phyloP scores from a whole-genome alignment of 2,797 vertebrate species.

The Coregonus sp. region DNA sequence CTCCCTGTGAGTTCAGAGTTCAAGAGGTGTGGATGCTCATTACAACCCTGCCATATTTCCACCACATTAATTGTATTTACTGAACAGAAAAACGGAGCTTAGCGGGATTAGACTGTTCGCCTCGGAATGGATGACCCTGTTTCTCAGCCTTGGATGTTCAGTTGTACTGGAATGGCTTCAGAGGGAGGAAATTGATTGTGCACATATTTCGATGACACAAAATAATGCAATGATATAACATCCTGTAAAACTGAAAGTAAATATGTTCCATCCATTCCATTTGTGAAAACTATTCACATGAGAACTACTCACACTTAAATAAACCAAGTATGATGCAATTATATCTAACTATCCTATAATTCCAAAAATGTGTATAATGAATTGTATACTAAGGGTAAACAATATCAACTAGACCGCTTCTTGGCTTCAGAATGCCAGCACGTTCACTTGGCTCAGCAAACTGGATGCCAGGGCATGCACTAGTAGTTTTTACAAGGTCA shows the following conservation, averaged over 20 bases:
- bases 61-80: slow-evolving; percentile 51
- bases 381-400: not conserved
- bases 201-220: slow-evolving; percentile 53
- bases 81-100: slow-evolving; percentile 8
- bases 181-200: slow-evolving; percentile 37
- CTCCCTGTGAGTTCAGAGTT: slow-evolving; percentile 29
- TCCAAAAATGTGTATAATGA: slow-evolving; percentile 23
- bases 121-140: slow-evolving; percentile 17
- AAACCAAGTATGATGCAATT: slow-evolving; percentile 45
- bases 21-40: slow-evolving; percentile 39
- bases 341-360: slow-evolving; percentile 56
- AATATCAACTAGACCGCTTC: not conserved
- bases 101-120: slow-evolving; percentile 16
- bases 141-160: slow-evolving; percentile 37
- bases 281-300: not conserved
- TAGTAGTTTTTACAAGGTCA: slow-evolving; percentile 69
- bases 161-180: slow-evolving; percentile 12
- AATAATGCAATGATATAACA: slow-evolving; percentile 54
- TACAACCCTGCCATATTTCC: slow-evolving; percentile 41
- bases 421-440: slow-evolving; percentile 47
- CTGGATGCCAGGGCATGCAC: slow-evolving; percentile 31
- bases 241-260: slow-evolving; percentile 10
- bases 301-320: not conserved
- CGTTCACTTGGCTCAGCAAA: slow-evolving; percentile 49
- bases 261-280: slow-evolving; percentile 44